Conservation (phyloP, 2,888 invertebrate species). For the Scaptomyza cyrtandrae region DNA sequence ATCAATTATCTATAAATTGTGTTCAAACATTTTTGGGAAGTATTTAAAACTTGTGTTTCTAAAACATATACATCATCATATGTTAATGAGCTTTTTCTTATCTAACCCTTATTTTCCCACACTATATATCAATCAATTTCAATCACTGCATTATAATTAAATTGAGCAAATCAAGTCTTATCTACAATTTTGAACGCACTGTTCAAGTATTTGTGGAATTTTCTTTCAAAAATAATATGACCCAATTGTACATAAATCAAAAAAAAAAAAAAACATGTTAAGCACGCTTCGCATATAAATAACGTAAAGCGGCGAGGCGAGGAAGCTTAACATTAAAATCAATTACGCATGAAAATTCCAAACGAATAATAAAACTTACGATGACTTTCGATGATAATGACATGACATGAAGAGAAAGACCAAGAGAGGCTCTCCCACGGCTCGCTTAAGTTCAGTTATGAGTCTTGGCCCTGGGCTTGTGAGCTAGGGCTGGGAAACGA, state of each 20-base stretch:
- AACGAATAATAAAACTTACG: constrained; percentile 10
- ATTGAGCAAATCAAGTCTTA: constrained; percentile 34
- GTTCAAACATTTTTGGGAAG: too few species aligned
- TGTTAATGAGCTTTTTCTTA: neutral
- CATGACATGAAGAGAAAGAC: neutral
- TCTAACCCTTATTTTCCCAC: neutral
- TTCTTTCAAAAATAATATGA: constrained; percentile 34
- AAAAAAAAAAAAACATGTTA: constrained; percentile 57
- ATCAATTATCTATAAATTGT: too few species aligned
- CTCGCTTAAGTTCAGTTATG: constrained; percentile 36
- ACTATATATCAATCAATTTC: constrained; percentile 25
- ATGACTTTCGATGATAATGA: constrained; percentile 9
- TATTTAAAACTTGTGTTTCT: too few species aligned
- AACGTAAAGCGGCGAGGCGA: constrained; percentile 14
- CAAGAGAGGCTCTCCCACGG: constrained; percentile 25
- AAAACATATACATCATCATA: too few species aligned
- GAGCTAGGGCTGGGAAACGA: neutral
- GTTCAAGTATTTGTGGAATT: constrained; percentile 33
- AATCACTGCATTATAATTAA: constrained; percentile 23
- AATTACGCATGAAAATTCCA: constrained; percentile 77
- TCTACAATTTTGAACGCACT: constrained; percentile 8
- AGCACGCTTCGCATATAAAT: constrained; percentile 66
- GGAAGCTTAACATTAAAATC: constrained; percentile 68
- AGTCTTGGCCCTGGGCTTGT: neutral
- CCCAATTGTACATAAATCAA: constrained; percentile 60